These are phyloP conservation scores for Andrena trimmerana DNA, from an alignment of 2,888 invertebrate species.

Conservation along the genomic window DNA sequence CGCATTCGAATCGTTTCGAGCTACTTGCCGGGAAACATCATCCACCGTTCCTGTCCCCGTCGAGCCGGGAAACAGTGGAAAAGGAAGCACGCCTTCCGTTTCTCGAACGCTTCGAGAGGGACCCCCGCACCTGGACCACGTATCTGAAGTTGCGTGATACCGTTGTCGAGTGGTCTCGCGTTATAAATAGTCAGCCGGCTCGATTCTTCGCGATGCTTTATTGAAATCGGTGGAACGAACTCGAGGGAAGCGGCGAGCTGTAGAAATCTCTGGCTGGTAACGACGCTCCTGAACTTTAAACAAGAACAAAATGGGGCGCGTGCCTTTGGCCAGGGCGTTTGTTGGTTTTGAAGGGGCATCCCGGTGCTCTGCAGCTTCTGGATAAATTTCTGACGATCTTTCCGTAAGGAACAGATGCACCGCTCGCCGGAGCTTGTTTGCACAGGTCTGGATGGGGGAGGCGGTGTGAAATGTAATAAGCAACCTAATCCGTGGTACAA, in stretches of 20 bases:
- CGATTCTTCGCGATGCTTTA: conserved; percentile 52
- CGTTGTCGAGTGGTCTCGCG: conserved; percentile 39
- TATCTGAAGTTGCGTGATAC: conserved; percentile 2
- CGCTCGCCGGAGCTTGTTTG: conserved; percentile 9
- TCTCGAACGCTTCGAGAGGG: background rate
- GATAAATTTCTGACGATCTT: background rate
- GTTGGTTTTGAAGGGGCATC: conserved; percentile 7
- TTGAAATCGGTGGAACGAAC: conserved; percentile 48
- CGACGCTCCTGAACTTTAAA: conserved; percentile 50
- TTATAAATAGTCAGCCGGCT: conserved; percentile 44
- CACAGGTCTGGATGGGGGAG: background rate
- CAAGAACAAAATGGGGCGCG: conserved; percentile 48
- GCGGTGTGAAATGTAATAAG: background rate
- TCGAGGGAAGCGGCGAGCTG: conserved; percentile 1
- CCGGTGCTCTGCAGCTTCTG: background rate
- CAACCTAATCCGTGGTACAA: too few species aligned
- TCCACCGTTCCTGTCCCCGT: background rate
- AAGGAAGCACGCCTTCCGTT: background rate
- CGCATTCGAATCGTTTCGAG: background rate
- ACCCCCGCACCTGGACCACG: conserved; percentile 22
- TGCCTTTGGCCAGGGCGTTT: conserved; percentile 24
- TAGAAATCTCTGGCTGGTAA: conserved; percentile 1
- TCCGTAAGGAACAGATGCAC: conserved; percentile 5
- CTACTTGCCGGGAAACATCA: background rate
- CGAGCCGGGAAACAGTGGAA: background rate